Evolutionary conservation across 2,888 invertebrate species (phyloP).

Genomic region (Antitype chi): DNA sequence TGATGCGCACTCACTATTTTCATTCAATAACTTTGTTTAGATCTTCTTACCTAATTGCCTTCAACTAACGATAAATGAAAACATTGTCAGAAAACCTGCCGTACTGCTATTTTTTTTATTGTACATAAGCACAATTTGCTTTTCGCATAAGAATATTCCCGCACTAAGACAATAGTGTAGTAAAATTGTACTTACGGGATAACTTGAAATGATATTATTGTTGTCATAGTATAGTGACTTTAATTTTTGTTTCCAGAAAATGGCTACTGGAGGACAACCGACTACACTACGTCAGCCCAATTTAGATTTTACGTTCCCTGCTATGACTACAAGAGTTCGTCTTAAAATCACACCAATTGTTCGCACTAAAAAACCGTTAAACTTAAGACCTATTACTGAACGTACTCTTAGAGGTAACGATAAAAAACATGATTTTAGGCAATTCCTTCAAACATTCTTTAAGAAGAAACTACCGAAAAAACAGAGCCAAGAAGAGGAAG

Average conservation of each 20-base stretch:
- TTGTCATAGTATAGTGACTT: neutral
- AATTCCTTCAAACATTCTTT: constrained; percentile 50
- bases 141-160: neutral
- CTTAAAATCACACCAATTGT: constrained; percentile 9
- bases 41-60: neutral
- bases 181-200: neutral
- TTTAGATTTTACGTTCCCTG: neutral
- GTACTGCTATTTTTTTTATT: neutral
- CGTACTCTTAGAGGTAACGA: neutral
- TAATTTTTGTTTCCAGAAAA: constrained; percentile 11
- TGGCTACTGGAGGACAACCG: neutral
- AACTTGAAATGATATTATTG: neutral
- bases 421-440: constrained; percentile 19
- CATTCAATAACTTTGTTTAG: neutral
- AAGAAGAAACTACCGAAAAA: constrained; percentile 7
- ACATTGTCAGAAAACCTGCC: neutral
- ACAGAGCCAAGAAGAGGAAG: neutral
- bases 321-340: neutral
- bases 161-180: neutral
- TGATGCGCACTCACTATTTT: neutral
- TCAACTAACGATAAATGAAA: neutral
- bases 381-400: neutral
- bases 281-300: neutral
- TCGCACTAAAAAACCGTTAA: neutral
- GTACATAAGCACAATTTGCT: neutral